phyloP scores from a whole-genome alignment of 2,888 invertebrate species.

The Gymnoscelis rufifasciata region DNA sequence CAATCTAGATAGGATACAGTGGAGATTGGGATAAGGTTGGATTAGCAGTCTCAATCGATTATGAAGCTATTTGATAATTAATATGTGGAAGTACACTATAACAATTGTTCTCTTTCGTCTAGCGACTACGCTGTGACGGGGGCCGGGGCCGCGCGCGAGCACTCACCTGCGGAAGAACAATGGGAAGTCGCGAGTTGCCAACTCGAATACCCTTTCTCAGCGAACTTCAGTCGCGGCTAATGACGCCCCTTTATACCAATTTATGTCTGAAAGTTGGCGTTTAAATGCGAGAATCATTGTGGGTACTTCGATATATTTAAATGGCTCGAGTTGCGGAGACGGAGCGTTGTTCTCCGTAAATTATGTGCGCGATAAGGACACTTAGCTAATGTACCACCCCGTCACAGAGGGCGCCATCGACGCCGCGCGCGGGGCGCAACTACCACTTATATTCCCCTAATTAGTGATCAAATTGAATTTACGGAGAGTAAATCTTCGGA shows the following conservation, averaged over 20 bases:
- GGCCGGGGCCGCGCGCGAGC: no score
- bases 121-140: no score
- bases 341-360: constrained; percentile 19
- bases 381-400: not conserved
- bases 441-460: no score
- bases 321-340: constrained; percentile 24
- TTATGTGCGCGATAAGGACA: constrained; percentile 3
- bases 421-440: not conserved
- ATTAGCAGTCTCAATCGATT: no score
- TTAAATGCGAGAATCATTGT: constrained; percentile 25
- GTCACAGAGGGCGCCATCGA: not conserved
- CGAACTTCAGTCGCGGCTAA: constrained; percentile 31
- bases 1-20: no score
- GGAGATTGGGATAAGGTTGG: no score
- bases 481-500: no score
- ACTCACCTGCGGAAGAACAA: constrained; percentile 31
- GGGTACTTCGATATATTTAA: constrained; percentile 30
- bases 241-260: constrained; percentile 43
- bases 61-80: no score
- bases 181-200: constrained; percentile 34
- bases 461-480: no score
- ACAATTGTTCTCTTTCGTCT: no score
- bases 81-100: no score
- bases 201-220: constrained; percentile 40
- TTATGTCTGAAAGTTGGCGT: constrained; percentile 37